Percentiles rank a stretch among this genome's conserved stretches.
These are phyloP conservation scores for Parnassius mnemosyne DNA, from an alignment of 2,888 invertebrate genomes.

Conservation along the genomic window DNA sequence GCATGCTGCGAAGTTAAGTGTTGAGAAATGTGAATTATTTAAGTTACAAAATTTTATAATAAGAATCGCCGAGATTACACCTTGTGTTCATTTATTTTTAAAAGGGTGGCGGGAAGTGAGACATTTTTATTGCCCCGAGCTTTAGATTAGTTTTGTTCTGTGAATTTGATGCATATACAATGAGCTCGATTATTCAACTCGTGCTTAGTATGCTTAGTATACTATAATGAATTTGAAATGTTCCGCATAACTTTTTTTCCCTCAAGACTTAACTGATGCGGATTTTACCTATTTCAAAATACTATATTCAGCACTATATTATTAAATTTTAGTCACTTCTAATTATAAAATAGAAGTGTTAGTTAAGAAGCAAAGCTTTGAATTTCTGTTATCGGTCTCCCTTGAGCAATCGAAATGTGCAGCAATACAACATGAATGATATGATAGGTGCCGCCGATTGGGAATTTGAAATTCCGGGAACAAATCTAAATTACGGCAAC, in stretches of 20 bases:
- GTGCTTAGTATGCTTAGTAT: conserved; percentile 57
- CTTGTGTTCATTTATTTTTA: conserved; percentile 75
- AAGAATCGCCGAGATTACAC: conserved; percentile 76
- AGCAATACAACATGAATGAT: conserved; percentile 26
- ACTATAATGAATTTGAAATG: conserved; percentile 68
- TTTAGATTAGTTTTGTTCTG: conserved; percentile 79
- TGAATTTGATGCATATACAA: conserved; percentile 79
- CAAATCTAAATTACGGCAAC: conserved; percentile 54
- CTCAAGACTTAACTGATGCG: conserved; percentile 19
- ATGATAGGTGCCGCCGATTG: conserved; percentile 25
- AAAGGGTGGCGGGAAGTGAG: conserved; percentile 66
- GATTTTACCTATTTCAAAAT: conserved; percentile 19
- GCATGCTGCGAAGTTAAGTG: conserved; percentile 51
- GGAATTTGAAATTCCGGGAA: conserved; percentile 46
- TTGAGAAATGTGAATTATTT: conserved; percentile 73
- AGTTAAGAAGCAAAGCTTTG: neutral
- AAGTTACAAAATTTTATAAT: conserved; percentile 75
- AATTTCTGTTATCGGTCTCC: conserved; percentile 14
- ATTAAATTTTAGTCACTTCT: neutral
- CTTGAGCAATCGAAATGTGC: conserved; percentile 18
- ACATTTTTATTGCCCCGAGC: conserved; percentile 76
- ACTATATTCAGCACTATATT: neutral
- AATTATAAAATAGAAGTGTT: neutral
- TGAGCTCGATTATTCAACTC: conserved; percentile 76
- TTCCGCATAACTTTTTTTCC: conserved; percentile 44